phyloP scores from a whole-genome alignment of 1,140 invertebrate species.

The Listronotus oregonensis region DNA sequence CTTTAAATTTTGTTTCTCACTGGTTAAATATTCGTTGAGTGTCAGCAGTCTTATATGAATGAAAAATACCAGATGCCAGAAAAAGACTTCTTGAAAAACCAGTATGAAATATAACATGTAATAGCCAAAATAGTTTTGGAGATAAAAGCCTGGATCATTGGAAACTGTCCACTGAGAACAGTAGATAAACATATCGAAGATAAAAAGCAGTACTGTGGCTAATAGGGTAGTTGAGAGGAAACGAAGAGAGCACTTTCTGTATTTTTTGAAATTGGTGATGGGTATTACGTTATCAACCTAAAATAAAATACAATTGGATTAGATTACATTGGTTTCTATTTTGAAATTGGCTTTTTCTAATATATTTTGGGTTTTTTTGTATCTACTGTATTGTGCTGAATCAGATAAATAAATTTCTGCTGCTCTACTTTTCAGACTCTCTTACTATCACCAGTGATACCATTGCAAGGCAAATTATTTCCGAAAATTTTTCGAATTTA shows the following conservation, averaged over 20 bases:
- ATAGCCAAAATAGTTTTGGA: constrained; percentile 30
- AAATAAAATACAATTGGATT: constrained; percentile 6
- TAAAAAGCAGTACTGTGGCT: constrained; percentile 18
- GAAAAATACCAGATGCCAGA: constrained; percentile 36
- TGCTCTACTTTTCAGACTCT: too few relatives aligned
- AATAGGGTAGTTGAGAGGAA: constrained; percentile 11
- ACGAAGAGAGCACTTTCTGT: constrained; percentile 20
- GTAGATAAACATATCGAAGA: constrained; percentile 35
- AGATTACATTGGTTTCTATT: too few relatives aligned
- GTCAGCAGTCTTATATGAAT: constrained; percentile 26
- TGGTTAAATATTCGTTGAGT: constrained; percentile 18
- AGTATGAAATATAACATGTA: constrained; percentile 35
- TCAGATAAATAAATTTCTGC: too few relatives aligned
- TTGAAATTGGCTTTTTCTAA: too few relatives aligned
- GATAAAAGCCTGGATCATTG: constrained; percentile 7
- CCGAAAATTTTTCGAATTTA: too few relatives aligned
- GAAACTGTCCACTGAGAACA: constrained; percentile 1
- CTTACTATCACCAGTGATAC: too few relatives aligned
- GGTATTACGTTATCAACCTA: constrained; percentile 21
- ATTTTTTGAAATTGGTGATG: constrained; percentile 14
- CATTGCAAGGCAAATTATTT: too few relatives aligned
- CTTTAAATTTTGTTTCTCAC: constrained; percentile 9
- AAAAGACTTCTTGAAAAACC: constrained; percentile 35
- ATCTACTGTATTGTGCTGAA: too few relatives aligned
- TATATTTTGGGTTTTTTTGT: too few relatives aligned